phyloP scores from a whole-genome alignment of 2,888 invertebrate genomes.

The Harpalus rufipes region DNA sequence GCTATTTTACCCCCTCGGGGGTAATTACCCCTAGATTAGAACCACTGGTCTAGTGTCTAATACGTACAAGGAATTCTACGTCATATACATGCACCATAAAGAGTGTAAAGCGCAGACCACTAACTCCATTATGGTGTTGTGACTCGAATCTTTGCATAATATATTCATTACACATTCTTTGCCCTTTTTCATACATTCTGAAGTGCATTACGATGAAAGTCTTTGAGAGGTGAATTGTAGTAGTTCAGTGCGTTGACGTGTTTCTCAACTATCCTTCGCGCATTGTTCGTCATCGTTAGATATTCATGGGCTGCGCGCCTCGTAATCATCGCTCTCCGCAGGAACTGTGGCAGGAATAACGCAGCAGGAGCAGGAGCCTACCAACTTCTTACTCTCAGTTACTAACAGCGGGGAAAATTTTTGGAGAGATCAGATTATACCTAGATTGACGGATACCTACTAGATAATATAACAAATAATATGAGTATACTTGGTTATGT shows the following conservation, averaged over 20 bases:
- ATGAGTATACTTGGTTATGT: neutral
- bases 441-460: neutral
- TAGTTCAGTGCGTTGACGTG: conserved; percentile 10
- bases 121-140: too few species aligned
- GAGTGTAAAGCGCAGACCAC: too few species aligned
- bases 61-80: too few species aligned
- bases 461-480: too few species aligned
- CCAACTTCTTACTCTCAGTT: conserved; percentile 9
- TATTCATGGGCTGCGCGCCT: conserved; percentile 45
- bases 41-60: too few species aligned
- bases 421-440: neutral
- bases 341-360: conserved; percentile 26
- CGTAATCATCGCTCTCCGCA: conserved; percentile 43
- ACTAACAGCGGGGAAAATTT: neutral
- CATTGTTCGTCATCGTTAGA: conserved; percentile 57
- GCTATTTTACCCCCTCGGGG: too few species aligned
- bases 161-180: neutral
- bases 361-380: conserved; percentile 25
- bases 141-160: neutral
- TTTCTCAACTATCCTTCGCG: conserved; percentile 38
- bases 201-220: neutral
- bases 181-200: neutral
- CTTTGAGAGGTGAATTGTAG: neutral
- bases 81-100: too few species aligned
- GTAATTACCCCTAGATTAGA: too few species aligned